Base-by-base conservation (phyloP, 2,797 vertebrate species). In the Artibeus jamaicensis region DNA sequence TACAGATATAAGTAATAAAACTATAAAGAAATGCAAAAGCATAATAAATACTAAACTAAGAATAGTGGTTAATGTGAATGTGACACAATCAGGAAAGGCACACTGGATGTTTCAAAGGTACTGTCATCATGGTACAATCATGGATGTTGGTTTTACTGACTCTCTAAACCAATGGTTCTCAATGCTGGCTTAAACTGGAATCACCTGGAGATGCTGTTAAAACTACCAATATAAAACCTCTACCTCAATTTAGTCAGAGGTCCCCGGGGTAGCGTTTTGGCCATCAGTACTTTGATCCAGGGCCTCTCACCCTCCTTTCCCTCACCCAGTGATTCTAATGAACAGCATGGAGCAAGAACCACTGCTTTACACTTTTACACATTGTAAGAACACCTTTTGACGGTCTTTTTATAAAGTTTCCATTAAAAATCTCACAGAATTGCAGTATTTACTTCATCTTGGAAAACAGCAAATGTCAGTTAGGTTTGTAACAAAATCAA, bases 381-480 rank as follows among this genome's bases (percentile, higher is more conserved):
- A 86, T 89, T 93, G 0, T 73, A 87, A 79, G 22, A 84, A 93
- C 46, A 85, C 22, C 74, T 95, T 39, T 39, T 42, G 79, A 74
- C 57, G 15, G 24, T 85, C 48, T 91, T 76, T 71, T 57, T 73
- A 81, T 55, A 55, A 92, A 89, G 53, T 57, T 91, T 83, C 9
- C 44, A 86, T 65, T 94, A 76, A 96, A 96, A 96, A 95, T 77
- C 6, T 57, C 39, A 87, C 3, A 93, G 55, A 42, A 88, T 21
- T 77, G 5, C 14, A 71, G 26, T 4, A 92, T 34, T 89, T 53
- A 90, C 59, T 90, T 79, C 14, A 73, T 44, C 32, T 89, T 83
- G 14, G 62, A 22, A 24, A 91, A 48, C 44, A 88, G 24, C 24
- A 79, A 57, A 94, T 65, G 42, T 82, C 16, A 77, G 37, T 26